Percentiles rank a stretch among this genome's conserved stretches.
These are phyloP conservation scores for Serrognathus titanus DNA, from an alignment of 2,888 invertebrate genomes.

Conservation along the genomic window DNA sequence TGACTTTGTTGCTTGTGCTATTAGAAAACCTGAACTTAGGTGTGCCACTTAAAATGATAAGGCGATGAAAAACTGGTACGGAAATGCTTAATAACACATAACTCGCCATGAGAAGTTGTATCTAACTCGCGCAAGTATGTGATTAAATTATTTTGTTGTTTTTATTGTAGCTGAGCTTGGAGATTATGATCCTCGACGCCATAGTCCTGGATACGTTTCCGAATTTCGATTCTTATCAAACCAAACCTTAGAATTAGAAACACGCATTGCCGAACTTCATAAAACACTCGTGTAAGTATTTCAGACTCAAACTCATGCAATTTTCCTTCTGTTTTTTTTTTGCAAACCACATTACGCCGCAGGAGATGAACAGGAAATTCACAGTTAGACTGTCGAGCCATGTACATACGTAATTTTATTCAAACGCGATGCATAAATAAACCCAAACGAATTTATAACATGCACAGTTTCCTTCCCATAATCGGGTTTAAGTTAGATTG, in stretches of 20 bases:
- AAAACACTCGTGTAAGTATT: slow-evolving; percentile 76
- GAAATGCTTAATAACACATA: not conserved
- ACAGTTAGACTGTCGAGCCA: too few relatives aligned
- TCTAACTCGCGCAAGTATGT: not conserved
- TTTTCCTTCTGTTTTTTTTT: too few relatives aligned
- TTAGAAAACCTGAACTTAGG: not conserved
- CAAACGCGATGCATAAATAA: too few relatives aligned
- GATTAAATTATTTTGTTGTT: not conserved
- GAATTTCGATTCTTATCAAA: slow-evolving; percentile 92
- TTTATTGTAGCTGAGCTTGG: slow-evolving; percentile 81
- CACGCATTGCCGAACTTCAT: slow-evolving; percentile 83
- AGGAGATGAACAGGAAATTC: too few relatives aligned
- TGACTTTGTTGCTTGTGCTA: not conserved
- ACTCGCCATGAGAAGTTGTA: too few relatives aligned
- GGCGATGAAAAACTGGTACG: not conserved
- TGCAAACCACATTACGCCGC: too few relatives aligned
- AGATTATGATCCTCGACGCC: slow-evolving; percentile 86
- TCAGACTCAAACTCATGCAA: not conserved
- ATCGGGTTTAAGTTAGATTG: too few relatives aligned
- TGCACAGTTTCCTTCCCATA: too few relatives aligned
- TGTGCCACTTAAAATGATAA: not conserved
- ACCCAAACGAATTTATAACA: too few relatives aligned
- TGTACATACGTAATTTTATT: too few relatives aligned
- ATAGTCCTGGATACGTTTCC: slow-evolving; percentile 87
- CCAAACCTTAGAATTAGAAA: slow-evolving; percentile 88